A percentile compares a stretch with the other conserved stretches of the same genome.
Evolutionary conservation across 2,888 invertebrate genomes (phyloP).

Genomic region (Lasioglossum lativentre): DNA sequence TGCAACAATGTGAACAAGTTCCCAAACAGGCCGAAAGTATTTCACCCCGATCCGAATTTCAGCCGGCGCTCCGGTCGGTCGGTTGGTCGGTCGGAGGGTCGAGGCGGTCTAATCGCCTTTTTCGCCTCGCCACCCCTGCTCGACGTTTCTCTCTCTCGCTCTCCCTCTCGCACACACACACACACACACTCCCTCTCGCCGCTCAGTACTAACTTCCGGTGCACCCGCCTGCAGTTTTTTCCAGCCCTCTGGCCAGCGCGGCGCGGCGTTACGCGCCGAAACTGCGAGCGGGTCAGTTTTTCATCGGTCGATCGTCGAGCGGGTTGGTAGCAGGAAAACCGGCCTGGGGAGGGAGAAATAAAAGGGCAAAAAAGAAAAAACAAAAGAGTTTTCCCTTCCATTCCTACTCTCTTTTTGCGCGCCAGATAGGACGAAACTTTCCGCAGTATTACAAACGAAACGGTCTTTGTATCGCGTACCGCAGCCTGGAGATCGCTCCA

Average conservation of each 20-base stretch:
- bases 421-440: constrained; percentile 56
- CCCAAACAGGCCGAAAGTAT: background rate
- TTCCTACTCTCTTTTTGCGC: constrained; percentile 25
- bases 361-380: background rate
- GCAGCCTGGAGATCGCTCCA: constrained; percentile 57
- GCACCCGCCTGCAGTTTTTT: constrained; percentile 46
- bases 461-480: constrained; percentile 60
- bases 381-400: constrained; percentile 32
- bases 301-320: constrained; percentile 47
- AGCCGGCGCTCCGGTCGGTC: background rate
- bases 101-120: constrained; percentile 39
- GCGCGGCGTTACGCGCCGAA: constrained; percentile 42
- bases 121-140: constrained; percentile 19
- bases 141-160: background rate
- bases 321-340: background rate
- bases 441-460: constrained; percentile 58
- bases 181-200: background rate
- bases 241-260: constrained; percentile 28
- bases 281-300: constrained; percentile 67
- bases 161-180: too few species aligned
- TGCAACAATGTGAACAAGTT: constrained; percentile 8
- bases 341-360: background rate
- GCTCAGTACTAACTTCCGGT: constrained; percentile 27
- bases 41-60: constrained; percentile 41
- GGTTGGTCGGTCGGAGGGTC: constrained; percentile 3